Percentiles rank a stretch among this genome's conserved stretches.
phyloP scores from a whole-genome alignment of 2,888 invertebrate genomes.

The Odontocolon sp. region DNA sequence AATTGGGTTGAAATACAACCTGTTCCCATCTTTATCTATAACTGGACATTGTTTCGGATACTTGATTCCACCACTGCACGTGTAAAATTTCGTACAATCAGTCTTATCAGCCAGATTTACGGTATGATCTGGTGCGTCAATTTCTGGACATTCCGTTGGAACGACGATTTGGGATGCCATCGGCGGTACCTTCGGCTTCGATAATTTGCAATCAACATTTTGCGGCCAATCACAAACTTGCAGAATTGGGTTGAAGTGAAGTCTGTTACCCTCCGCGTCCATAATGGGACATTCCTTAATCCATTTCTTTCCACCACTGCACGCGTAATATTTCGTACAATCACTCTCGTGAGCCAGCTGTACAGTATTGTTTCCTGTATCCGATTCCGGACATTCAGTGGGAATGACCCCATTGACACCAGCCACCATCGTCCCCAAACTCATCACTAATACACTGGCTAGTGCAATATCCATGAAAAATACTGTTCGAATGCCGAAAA shows the following conservation, averaged over 20 bases:
- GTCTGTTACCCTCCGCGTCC: slow-evolving; percentile 7
- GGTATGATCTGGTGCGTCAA: slow-evolving; percentile 7
- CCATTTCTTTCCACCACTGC: slow-evolving; percentile 3
- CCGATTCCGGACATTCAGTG: slow-evolving; percentile 55
- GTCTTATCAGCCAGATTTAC: slow-evolving; percentile 56
- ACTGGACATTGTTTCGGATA: slow-evolving; percentile 52
- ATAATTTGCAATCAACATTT: slow-evolving; percentile 59
- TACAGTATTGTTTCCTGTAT: slow-evolving; percentile 6
- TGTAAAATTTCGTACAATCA: slow-evolving; percentile 61
- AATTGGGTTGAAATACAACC: slow-evolving; percentile 56
- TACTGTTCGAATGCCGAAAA: background rate
- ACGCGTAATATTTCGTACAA: slow-evolving; percentile 35
- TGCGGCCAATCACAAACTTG: slow-evolving; percentile 67
- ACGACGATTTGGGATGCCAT: slow-evolving; percentile 4
- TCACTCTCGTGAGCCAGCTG: slow-evolving; percentile 21
- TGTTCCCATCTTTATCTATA: background rate
- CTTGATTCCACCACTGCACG: slow-evolving; percentile 60
- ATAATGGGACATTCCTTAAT: slow-evolving; percentile 50
- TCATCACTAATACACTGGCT: background rate
- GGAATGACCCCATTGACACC: background rate
- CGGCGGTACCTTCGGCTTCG: background rate
- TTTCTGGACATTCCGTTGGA: slow-evolving; percentile 45
- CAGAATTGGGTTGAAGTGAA: slow-evolving; percentile 60
- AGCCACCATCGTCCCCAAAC: background rate
- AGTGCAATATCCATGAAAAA: background rate